Percentiles rank a stretch among this genome's conserved stretches.
Conservation (phyloP, 2,888 invertebrate species). For the Orthosia gothica region DNA sequence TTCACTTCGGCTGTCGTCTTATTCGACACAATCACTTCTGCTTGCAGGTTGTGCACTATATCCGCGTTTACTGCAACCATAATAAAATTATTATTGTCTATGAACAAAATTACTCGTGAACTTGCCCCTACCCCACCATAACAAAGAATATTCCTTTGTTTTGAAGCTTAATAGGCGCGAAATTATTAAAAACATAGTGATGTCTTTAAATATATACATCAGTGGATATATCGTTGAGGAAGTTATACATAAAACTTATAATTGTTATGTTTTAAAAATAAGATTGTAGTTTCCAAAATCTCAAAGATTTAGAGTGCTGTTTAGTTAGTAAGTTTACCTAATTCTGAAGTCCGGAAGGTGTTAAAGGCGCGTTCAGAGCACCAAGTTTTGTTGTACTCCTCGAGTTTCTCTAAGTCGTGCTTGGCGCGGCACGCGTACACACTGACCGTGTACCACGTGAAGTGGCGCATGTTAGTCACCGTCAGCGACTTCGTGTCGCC, state of each 20-base stretch:
- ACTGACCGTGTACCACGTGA: slow-evolving; percentile 94
- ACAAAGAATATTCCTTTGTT: too few relatives aligned
- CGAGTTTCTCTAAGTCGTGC: slow-evolving; percentile 89
- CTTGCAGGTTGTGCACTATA: slow-evolving; percentile 90
- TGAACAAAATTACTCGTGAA: too few relatives aligned
- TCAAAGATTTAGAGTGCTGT: neutral
- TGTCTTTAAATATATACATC: too few relatives aligned
- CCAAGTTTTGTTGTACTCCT: slow-evolving; percentile 80
- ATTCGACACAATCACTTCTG: slow-evolving; percentile 83
- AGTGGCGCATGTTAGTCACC: slow-evolving; percentile 93
- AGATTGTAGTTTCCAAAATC: too few relatives aligned
- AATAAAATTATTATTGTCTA: neutral
- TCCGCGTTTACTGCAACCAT: slow-evolving; percentile 93
- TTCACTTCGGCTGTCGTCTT: slow-evolving; percentile 92
- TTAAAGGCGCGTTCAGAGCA: slow-evolving; percentile 89
- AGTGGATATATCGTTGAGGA: too few relatives aligned
- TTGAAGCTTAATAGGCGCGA: too few relatives aligned
- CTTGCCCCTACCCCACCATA: too few relatives aligned
- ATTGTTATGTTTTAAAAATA: too few relatives aligned
- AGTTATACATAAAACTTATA: too few relatives aligned
- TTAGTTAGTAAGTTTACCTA: slow-evolving; percentile 68
- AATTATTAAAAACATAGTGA: too few relatives aligned
- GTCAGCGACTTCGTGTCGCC: slow-evolving; percentile 84
- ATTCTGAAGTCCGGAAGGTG: slow-evolving; percentile 84
- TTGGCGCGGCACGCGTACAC: slow-evolving; percentile 95